These are phyloP conservation scores for Agapornis roseicollis DNA, from an alignment of 2,113 vertebrate species.

Conservation along the genomic window DNA sequence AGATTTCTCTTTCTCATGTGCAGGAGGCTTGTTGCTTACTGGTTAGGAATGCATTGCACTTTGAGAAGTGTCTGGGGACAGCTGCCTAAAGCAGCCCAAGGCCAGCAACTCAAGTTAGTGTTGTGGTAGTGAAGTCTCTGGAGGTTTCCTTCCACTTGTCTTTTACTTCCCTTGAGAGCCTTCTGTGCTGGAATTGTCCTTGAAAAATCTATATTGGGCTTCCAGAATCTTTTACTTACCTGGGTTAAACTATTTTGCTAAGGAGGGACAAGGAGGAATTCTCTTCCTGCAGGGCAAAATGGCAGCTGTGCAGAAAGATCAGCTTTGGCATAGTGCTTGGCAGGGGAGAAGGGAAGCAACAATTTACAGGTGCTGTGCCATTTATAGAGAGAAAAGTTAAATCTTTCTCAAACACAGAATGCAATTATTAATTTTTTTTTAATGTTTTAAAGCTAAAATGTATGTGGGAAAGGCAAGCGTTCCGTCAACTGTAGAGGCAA, in stretches of 20 bases:
- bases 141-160: neutral
- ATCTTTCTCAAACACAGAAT: neutral
- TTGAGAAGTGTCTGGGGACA: neutral
- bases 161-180: neutral
- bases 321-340: neutral
- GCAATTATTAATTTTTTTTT: neutral
- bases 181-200: neutral
- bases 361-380: neutral
- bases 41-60: rapidly evolving
- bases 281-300: neutral
- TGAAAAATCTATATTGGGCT: neutral
- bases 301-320: neutral
- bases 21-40: neutral
- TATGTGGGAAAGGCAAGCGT: neutral
- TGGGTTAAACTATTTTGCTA: neutral
- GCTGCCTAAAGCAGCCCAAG: neutral
- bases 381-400: neutral
- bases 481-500: neutral
- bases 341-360: neutral
- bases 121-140: neutral
- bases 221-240: neutral
- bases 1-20: neutral
- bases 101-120: rapidly evolving
- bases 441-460: neutral
- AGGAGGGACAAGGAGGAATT: neutral